phyloP scores from a whole-genome alignment of 2,888 invertebrate genomes.

The Biston betularia region DNA sequence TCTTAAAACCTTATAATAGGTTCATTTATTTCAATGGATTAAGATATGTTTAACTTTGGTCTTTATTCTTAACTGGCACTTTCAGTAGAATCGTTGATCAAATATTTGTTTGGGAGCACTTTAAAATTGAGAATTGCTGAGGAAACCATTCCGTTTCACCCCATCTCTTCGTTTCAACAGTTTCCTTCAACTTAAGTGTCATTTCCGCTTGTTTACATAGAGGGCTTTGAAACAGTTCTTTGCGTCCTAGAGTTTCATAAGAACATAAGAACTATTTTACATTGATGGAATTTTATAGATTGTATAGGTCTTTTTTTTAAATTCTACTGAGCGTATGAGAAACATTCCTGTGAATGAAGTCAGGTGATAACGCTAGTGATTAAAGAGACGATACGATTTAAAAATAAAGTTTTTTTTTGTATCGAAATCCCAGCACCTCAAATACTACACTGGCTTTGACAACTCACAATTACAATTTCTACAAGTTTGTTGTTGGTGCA shows the following conservation, averaged over 20 bases:
- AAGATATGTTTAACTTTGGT: slow-evolving; percentile 2
- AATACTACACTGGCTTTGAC: no score
- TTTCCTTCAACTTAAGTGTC: slow-evolving; percentile 66
- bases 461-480: no score
- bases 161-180: slow-evolving; percentile 59
- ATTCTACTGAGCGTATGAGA: no score
- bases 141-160: slow-evolving; percentile 24
- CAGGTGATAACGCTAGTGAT: no score
- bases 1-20: neutral
- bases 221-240: slow-evolving; percentile 41
- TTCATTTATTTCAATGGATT: neutral
- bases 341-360: no score
- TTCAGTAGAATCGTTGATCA: slow-evolving; percentile 49
- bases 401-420: no score
- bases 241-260: slow-evolving; percentile 33
- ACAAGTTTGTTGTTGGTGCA: no score
- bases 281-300: neutral
- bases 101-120: slow-evolving; percentile 22
- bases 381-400: no score
- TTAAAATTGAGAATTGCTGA: slow-evolving; percentile 26
- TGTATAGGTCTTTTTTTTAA: neutral
- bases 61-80: slow-evolving; percentile 10
- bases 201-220: slow-evolving; percentile 56
- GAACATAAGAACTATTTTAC: slow-evolving; percentile 1
- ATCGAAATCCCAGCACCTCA: no score